A percentile compares a stretch with the other conserved stretches of the same genome.
These are phyloP conservation scores for Dryococelus australis DNA, from an alignment of 2,888 invertebrate species.

Conservation along the genomic window DNA sequence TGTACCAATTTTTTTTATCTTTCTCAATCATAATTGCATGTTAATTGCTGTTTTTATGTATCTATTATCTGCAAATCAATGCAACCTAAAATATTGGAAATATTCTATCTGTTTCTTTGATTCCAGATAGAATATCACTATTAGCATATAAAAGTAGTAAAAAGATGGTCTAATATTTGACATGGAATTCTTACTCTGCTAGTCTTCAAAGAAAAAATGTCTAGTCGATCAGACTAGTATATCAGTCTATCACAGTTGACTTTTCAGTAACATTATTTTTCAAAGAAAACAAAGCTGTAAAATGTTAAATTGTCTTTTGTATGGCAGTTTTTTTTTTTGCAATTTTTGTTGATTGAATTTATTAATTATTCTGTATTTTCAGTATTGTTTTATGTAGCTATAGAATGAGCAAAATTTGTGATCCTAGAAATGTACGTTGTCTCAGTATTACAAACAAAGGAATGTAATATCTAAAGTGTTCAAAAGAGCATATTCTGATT, in stretches of 20 bases:
- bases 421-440: not conserved
- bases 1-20: not conserved
- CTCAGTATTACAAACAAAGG: not conserved
- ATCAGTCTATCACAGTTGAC: slow-evolving; percentile 18
- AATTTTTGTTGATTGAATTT: not conserved
- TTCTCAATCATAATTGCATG: slow-evolving; percentile 36
- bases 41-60: slow-evolving; percentile 35
- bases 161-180: not conserved
- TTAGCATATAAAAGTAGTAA: not conserved
- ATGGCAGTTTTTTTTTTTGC: slow-evolving; percentile 17
- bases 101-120: too few species aligned
- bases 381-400: not conserved
- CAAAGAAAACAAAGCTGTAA: slow-evolving; percentile 20
- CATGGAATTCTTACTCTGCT: slow-evolving; percentile 32
- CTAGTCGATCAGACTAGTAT: slow-evolving; percentile 44
- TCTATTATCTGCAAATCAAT: not conserved
- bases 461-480: not conserved
- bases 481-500: not conserved
- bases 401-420: slow-evolving; percentile 16
- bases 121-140: too few species aligned
- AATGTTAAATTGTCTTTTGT: slow-evolving; percentile 21
- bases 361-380: not conserved
- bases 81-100: not conserved
- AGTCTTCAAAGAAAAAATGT: slow-evolving; percentile 45
- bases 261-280: not conserved